phyloP scores from a whole-genome alignment of 1,140 invertebrate species.

The Rhopalosiphum padi region DNA sequence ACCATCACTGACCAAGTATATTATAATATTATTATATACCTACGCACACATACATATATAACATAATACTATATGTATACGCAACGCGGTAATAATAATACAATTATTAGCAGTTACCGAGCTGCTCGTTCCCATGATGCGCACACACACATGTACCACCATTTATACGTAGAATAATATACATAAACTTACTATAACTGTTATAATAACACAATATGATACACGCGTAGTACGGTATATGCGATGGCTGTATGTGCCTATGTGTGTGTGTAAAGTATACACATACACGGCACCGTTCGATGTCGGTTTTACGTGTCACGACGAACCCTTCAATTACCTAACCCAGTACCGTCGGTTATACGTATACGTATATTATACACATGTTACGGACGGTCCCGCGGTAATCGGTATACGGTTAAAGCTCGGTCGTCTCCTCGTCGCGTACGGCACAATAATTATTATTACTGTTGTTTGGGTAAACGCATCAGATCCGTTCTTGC shows the following conservation, averaged over 20 bases:
- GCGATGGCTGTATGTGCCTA: no score
- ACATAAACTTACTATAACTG: no score
- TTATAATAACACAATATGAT: neutral
- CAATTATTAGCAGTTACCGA: neutral
- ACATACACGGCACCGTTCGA: neutral
- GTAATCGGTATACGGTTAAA: neutral
- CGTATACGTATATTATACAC: no score
- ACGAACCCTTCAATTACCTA: neutral
- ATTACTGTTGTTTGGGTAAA: neutral
- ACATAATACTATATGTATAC: neutral
- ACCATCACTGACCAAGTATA: neutral
- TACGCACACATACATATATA: neutral
- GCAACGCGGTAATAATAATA: neutral
- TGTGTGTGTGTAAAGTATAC: no score
- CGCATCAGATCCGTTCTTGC: neutral
- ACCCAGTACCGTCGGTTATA: no score
- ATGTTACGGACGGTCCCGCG: no score
- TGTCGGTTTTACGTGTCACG: neutral
- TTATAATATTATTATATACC: neutral
- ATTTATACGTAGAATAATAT: neutral
- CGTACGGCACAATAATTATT: neutral
- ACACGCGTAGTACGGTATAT: neutral
- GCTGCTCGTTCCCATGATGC: neutral
- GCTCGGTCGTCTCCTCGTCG: neutral
- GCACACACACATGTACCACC: neutral